Conservation (phyloP, 2,888 invertebrate species). For the Schrankia costaestrigalis region DNA sequence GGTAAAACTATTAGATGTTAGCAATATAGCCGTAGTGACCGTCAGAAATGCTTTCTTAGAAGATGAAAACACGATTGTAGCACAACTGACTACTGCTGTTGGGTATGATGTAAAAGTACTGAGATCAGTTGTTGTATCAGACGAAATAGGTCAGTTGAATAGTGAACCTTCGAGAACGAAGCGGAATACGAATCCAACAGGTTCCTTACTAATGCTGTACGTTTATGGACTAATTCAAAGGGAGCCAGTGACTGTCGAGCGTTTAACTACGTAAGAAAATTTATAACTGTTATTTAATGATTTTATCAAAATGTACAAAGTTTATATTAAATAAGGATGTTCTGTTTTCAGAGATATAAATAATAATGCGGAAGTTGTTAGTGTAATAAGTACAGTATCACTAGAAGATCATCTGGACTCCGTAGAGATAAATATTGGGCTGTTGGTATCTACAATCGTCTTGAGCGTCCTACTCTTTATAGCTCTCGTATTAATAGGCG, state of each 20-base stretch:
- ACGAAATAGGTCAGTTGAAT: conserved; percentile 27
- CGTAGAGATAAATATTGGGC: conserved; percentile 52
- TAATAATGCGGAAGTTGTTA: conserved; percentile 42
- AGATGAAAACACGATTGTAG: conserved; percentile 52
- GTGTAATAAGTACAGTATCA: conserved; percentile 51
- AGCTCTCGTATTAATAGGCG: conserved; percentile 48
- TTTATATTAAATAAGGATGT: background rate
- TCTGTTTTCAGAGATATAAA: conserved; percentile 59
- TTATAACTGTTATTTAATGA: background rate
- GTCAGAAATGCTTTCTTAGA: conserved; percentile 62
- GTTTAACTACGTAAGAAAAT: conserved; percentile 49
- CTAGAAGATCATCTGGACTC: conserved; percentile 66
- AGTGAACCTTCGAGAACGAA: conserved; percentile 28
- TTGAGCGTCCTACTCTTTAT: conserved; percentile 62
- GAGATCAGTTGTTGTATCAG: conserved; percentile 59
- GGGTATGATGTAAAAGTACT: conserved; percentile 66
- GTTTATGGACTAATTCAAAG: conserved; percentile 59
- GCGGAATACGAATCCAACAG: conserved; percentile 30
- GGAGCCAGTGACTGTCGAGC: conserved; percentile 54
- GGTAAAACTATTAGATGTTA: conserved; percentile 64
- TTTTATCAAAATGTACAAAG: background rate
- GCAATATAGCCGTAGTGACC: conserved; percentile 66
- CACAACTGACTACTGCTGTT: conserved; percentile 48
- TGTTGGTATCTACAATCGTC: conserved; percentile 65
- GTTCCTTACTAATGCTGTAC: conserved; percentile 55